These are phyloP conservation scores for Crotalus horridus DNA, from an alignment of 2,113 vertebrate species.

Conservation along the genomic window DNA sequence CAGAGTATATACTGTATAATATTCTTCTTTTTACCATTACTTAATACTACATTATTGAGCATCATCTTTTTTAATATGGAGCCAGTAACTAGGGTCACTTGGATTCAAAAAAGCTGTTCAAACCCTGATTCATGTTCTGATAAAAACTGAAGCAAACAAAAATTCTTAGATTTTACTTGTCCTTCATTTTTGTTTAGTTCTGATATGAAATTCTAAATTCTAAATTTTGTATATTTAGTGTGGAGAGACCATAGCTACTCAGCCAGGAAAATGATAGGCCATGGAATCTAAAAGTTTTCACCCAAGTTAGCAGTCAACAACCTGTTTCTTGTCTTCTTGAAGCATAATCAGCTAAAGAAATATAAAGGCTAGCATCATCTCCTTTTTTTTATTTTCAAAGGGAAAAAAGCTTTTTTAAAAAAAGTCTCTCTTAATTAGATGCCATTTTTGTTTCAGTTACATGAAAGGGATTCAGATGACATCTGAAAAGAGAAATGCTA, in stretches of 20 bases:
- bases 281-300: slow-evolving; percentile 23
- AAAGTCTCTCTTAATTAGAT: slow-evolving; percentile 66
- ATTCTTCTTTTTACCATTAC: not conserved
- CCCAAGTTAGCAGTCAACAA: slow-evolving; percentile 22
- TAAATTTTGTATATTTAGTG: not conserved
- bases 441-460: slow-evolving; percentile 62
- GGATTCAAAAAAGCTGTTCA: not conserved
- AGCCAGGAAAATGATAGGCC: slow-evolving; percentile 21
- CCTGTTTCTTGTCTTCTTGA: slow-evolving; percentile 39
- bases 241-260: not conserved
- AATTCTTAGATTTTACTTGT: not conserved
- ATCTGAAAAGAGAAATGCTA: slow-evolving; percentile 29
- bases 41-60: not conserved
- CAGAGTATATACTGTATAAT: not conserved
- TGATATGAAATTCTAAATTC: not conserved
- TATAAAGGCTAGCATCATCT: slow-evolving; percentile 26
- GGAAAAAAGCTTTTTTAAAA: slow-evolving; percentile 48
- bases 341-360: slow-evolving; percentile 56
- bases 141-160: too few species aligned
- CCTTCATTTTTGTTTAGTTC: not conserved
- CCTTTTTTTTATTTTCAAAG: slow-evolving; percentile 51
- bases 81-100: not conserved
- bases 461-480: slow-evolving; percentile 53
- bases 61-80: not conserved
- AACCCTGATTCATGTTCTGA: not conserved